Base-by-base conservation (phyloP, 1,140 invertebrate genomes). In the Ptiloglossa arizonensis region DNA sequence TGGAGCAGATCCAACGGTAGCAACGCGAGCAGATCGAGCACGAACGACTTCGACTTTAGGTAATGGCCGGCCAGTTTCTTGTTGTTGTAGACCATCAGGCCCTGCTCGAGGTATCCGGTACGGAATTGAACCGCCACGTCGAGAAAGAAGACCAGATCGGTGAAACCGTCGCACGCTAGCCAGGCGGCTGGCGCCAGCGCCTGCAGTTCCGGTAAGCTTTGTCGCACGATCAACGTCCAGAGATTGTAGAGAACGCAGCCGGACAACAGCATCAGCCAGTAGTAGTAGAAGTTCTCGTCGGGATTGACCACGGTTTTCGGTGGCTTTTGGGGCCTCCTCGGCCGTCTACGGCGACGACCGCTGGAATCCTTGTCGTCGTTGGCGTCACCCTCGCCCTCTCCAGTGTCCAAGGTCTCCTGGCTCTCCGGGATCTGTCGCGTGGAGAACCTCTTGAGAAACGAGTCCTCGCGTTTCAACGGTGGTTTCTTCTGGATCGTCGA, bases 31-130 rank as follows among this genome's bases (percentile, higher is more conserved):
- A 98, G 91, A 91, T 99, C 98, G 71, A 98, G 91, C n/a, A 97
- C 91, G 88, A 99, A 98, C 67, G 96, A 94, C 82, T 95, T 95
- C 35, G 97, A 98, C 59, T 95, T 94, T 50, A 98, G 92, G 91
- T 99, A 99, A 88, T 98, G 97, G 60, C 95, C 95, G 35, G 97
- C 96, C 52, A 99, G 93, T 89, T 98, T 98, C 87, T 95, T 96
- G 63, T 95, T 96, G 89, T 99, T 96, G 92, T 98, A 98, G 11
- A 96, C 97, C 96, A 98, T 97, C 9, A 98, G 94, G 17, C 98
- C 98, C 90, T 98, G 97, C 90, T 99, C 97, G 74, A 99, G 93
- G 89, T 98, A 99, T n/a, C 98, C 98, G 38, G 98, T 99, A 59
- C 98, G 94, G 85, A 99, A 96, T 91, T 99, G 98, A 48, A 98